Base-by-base conservation (phyloP, 2,113 vertebrate genomes). In the Phyllopteryx taeniolatus region DNA sequence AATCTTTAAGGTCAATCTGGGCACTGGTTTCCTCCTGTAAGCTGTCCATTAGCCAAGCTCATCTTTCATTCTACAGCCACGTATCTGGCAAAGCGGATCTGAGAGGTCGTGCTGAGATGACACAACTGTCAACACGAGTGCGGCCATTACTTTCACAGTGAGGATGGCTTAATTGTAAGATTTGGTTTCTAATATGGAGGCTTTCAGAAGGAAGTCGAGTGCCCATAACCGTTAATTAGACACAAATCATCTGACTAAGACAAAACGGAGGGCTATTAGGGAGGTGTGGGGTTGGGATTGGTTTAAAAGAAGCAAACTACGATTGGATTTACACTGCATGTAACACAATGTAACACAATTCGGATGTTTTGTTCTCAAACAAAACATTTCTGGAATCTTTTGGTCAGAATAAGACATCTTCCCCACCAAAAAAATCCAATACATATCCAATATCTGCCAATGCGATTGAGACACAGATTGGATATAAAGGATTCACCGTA, bases 151-250 rank as follows among this genome's bases (percentile, higher is more conserved):
- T 89, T 89, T 86, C 87, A 88, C 88, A 77, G 79, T 83, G 85
- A 71, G 83, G 88, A 92, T 90, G 90, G 87, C 89, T 93, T 93
- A 92, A 93, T 93, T 92, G 93, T 92, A 90, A 90, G 90, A 90
- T 88, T 88, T 88, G 80, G 84, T 87, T 90, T 89, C 86, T 88
- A 88, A 89, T 86, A 88, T 86, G 77, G 86, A 89, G 83, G 77
- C 86, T 90, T 86, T 88, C 77, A 87, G 80, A 84, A 19, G 87
- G 88, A 89, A 88, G 86, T 75, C 79, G 73, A 80, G 71, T 79
- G 72, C 81, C 76, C 83, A 83, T 80, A 93, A 89, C 91, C 84
- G 74, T 85, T 86, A 94, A 93, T 94, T 92, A 92, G 83, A 80
- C 84, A 83, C 83, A 88, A 87, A 90, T 79, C 79, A 82, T 87